Base-by-base conservation (phyloP, 1,140 invertebrate species). In the Popillia japonica region DNA sequence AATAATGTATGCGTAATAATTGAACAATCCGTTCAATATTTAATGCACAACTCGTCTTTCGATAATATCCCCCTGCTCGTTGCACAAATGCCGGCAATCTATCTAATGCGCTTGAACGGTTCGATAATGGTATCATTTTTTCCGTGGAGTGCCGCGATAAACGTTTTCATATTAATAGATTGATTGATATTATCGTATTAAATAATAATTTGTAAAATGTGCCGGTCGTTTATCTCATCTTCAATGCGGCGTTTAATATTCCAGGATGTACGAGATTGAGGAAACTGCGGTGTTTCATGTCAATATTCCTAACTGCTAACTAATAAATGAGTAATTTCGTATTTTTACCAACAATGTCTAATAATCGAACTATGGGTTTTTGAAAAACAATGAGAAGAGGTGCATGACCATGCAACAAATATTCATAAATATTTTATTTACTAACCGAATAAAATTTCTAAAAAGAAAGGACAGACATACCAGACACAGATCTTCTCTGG, bases 51-150 rank as follows among this genome's bases (percentile, higher is more conserved):
- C 14, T n/a, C 48, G 48, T 55, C 48, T 17, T 55, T 55, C 48
- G 48, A 17, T 55, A 55, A 55, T 55, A 17, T 14, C 48, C 48
- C 48, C 48, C 17, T 55, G 3, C 48, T 6, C 14, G n/a, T 17
- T 17, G 48, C 17, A 55, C 48, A 55, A 55, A 17, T 17, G 48
- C 17, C 11, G 48, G 17, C 48, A 55, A 55, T 55, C 14, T 55
- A 17, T 55, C 48, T 55, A 55, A 55, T 55, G n/a, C 17, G 6
- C 48, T 55, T 55, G 14, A 17, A 55, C 48, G 48, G 17, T 55
- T 34, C 27, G n/a, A 55, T 55, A 55, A 55, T 55, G 48, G 48
- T n/a, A 55, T 55, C 48, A 55, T 55, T 55, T 55, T n/a, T 55
- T 55, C 48, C 14, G 11, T 55, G 27, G 27, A 55, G 9, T 55